Conservation (phyloP, 2,888 invertebrate species). For the Ochropleura leucogaster region DNA sequence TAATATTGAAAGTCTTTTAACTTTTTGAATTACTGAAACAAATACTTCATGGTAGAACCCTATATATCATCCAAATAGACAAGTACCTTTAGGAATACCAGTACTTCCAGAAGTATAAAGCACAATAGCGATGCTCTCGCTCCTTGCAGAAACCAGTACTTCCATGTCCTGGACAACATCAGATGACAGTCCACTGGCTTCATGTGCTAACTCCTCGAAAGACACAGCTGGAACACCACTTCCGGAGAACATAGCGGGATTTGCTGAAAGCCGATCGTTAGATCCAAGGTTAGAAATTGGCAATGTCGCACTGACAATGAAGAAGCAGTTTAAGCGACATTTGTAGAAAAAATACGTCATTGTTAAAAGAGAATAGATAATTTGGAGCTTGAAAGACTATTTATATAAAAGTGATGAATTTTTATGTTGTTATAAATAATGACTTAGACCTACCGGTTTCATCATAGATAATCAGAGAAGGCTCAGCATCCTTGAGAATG, state of each 20-base stretch:
- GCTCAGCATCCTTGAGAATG: constrained; percentile 94
- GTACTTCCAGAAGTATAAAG: constrained; percentile 97
- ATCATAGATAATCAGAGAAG: constrained; percentile 93
- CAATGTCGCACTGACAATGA: no score
- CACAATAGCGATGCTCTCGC: constrained; percentile 92
- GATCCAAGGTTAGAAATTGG: neutral
- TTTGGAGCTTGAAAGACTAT: neutral
- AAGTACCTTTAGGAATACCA: constrained; percentile 95
- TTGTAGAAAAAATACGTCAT: neutral
- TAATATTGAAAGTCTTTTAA: neutral
- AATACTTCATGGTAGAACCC: neutral
- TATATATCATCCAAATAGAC: constrained; percentile 1
- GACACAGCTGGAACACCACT: constrained; percentile 83
- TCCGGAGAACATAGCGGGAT: constrained; percentile 80
- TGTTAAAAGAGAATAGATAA: neutral
- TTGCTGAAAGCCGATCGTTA: constrained; percentile 73
- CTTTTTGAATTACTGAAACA: neutral
- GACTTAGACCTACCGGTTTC: constrained; percentile 91
- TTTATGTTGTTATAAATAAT: no score
- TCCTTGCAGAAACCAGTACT: constrained; percentile 78
- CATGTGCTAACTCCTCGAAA: constrained; percentile 87
- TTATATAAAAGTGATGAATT: neutral
- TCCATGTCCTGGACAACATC: constrained; percentile 83
- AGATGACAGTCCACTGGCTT: constrained; percentile 82
- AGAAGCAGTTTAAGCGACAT: no score